Evolutionary conservation across 2,113 vertebrate species (phyloP).

Genomic region (Pionites leucogaster): DNA sequence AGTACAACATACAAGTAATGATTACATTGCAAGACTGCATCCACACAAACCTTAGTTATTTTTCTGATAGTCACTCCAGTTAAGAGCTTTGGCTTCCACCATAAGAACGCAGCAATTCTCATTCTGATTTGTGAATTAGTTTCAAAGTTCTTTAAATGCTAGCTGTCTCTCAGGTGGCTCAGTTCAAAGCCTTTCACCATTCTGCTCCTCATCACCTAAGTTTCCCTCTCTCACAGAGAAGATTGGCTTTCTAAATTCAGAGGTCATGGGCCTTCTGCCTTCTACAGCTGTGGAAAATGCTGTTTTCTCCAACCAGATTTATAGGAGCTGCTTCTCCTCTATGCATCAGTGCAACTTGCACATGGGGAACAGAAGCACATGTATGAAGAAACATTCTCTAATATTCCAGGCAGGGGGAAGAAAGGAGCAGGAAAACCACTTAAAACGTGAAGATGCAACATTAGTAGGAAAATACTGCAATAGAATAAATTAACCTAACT

Average conservation of each 20-base stretch:
- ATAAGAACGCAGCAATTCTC: background rate
- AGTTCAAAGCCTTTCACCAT: background rate
- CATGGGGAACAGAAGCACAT: background rate
- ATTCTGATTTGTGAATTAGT: background rate
- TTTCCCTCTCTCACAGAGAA: background rate
- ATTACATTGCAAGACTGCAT: rapidly evolving
- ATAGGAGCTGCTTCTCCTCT: background rate
- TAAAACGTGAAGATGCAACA: background rate
- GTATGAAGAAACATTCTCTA: background rate
- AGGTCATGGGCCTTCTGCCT: background rate
- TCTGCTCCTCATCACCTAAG: background rate
- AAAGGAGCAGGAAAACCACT: background rate
- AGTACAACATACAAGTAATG: background rate
- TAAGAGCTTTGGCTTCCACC: background rate
- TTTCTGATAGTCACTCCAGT: background rate
- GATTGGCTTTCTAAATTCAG: background rate
- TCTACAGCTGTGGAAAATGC: background rate
- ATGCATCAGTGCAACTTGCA: background rate
- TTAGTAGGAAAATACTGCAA: background rate
- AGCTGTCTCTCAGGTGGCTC: background rate
- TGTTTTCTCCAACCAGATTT: background rate
- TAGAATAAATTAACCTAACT: background rate
- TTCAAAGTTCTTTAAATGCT: background rate
- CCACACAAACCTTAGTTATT: background rate
- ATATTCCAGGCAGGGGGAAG: background rate